Conservation (phyloP, 2,888 invertebrate species). For the Eulithis testata region DNA sequence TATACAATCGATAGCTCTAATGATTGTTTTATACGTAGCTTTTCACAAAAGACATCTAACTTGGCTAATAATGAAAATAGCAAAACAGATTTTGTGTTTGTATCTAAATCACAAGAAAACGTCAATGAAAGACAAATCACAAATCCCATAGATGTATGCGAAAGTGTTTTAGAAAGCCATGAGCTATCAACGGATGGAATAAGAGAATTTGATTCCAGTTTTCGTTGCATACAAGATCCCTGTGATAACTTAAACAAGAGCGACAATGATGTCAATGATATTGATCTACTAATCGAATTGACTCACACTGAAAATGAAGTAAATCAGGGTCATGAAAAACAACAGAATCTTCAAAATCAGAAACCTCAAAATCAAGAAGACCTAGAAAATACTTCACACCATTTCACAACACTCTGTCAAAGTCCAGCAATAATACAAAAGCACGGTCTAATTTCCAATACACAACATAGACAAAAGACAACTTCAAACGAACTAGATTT, state of each 20-base stretch:
- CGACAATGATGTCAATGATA: background rate
- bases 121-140: conserved; percentile 13
- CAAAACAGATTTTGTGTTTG: conserved; percentile 25
- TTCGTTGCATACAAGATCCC: conserved; percentile 15
- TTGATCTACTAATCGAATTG: conserved; percentile 32
- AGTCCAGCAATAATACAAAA: conserved; percentile 12
- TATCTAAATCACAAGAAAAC: conserved; percentile 30
- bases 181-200: conserved; percentile 21
- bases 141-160: conserved; percentile 34
- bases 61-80: conserved; percentile 1
- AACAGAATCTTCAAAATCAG: background rate
- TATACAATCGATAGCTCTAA: conserved; percentile 26
- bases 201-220: conserved; percentile 27
- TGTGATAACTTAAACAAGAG: background rate
- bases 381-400: conserved; percentile 42
- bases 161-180: conserved; percentile 26
- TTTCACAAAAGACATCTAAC: background rate
- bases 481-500: background rate
- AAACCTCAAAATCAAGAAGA: conserved; percentile 35
- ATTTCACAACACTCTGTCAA: conserved; percentile 39
- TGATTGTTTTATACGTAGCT: background rate
- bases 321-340: background rate
- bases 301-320: conserved; percentile 26
- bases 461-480: background rate
- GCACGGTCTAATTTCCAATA: background rate